A percentile compares a stretch with the other conserved stretches of the same genome.
Conservation (phyloP, 2,113 vertebrate genomes). For the Pavo muticus region DNA sequence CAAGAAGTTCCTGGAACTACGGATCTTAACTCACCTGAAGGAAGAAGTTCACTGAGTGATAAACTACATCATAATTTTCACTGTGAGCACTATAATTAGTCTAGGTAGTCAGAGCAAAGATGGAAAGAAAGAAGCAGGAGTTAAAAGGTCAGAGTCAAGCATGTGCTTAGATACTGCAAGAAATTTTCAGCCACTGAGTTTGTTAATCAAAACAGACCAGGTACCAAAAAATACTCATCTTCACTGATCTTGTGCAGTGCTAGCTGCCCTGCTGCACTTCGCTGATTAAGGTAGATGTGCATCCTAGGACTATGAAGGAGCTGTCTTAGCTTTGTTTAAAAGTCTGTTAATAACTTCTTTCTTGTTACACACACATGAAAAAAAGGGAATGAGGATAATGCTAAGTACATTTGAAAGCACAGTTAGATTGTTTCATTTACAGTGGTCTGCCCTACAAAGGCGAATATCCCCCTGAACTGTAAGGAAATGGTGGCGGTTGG, state of each 20-base stretch:
- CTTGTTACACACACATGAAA: neutral
- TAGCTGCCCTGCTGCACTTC: neutral
- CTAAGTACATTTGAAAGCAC: neutral
- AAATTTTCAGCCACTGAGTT: neutral
- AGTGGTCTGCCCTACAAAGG: neutral
- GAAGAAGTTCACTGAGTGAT: neutral
- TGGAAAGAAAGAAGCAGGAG: neutral
- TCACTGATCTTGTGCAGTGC: neutral
- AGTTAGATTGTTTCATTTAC: neutral
- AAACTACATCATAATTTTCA: neutral
- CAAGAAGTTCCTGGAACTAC: neutral
- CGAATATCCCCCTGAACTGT: neutral
- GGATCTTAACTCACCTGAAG: neutral
- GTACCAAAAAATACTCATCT: neutral
- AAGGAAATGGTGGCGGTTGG: neutral
- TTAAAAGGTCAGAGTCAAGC: neutral
- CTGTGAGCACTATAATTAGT: neutral
- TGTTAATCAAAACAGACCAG: neutral
- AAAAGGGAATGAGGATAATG: neutral
- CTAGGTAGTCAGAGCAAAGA: neutral
- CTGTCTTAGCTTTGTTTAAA: neutral
- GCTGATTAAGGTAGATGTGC: neutral
- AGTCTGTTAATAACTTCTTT: neutral
- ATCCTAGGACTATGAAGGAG: neutral
- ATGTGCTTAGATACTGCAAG: neutral